These are phyloP conservation scores for Leptobrachium ailaonicum DNA, from an alignment of 2,113 vertebrate species.

Conservation along the genomic window DNA sequence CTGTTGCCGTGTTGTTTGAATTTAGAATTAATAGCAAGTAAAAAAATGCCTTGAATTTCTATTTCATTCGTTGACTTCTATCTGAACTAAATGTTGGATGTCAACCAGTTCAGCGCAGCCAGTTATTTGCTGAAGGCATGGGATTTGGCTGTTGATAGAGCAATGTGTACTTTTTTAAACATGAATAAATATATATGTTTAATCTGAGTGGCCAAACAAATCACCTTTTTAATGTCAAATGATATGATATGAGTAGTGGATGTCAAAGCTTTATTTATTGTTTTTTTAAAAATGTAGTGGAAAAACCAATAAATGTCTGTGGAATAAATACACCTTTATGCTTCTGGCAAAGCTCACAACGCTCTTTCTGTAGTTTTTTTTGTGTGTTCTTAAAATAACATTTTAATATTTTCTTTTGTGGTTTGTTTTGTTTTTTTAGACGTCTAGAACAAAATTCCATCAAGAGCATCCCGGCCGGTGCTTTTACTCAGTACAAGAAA, in stretches of 20 bases:
- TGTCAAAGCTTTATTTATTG: background rate
- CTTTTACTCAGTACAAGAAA: constrained; percentile 94
- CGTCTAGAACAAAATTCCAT: constrained; percentile 98
- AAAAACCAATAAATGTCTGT: background rate
- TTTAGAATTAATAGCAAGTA: no score
- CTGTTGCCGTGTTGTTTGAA: no score
- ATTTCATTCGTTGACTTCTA: no score
- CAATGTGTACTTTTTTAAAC: no score
- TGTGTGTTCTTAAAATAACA: constrained; percentile 20
- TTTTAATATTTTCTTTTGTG: constrained; percentile 4
- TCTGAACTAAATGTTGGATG: no score
- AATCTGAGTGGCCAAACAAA: no score
- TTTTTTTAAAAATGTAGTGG: background rate
- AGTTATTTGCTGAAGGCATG: no score
- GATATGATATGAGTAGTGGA: background rate
- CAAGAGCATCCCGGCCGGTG: constrained; percentile 87
- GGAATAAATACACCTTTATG: background rate
- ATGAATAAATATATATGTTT: no score
- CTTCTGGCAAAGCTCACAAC: constrained; percentile 15
- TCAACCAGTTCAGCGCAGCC: no score
- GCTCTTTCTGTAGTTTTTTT: background rate
- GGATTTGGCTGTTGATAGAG: no score
- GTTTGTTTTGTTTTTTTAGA: constrained; percentile 66
- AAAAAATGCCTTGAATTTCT: no score
- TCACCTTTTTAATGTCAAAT: no score